These are phyloP conservation scores for Chaetodon trifasciatus DNA, from an alignment of 2,797 vertebrate genomes.

Conservation along the genomic window DNA sequence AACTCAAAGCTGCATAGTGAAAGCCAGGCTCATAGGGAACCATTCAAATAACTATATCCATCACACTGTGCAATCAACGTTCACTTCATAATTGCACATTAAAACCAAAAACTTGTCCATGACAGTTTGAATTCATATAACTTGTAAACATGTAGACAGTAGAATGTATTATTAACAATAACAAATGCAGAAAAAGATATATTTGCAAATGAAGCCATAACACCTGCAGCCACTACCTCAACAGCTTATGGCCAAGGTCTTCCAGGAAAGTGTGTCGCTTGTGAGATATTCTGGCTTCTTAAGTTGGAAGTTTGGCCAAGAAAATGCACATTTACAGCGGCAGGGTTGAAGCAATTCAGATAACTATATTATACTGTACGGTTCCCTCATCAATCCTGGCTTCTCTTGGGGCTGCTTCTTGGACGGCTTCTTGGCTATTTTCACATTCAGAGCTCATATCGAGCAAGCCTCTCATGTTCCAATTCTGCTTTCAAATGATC, in stretches of 20 bases:
- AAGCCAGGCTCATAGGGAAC: no score
- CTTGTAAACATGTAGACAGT: no score
- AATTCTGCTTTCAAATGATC: neutral
- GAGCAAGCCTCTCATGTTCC: neutral
- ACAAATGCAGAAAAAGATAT: no score
- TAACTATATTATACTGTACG: neutral
- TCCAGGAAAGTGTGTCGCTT: constrained; percentile 27
- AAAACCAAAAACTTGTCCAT: no score
- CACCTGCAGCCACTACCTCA: neutral
- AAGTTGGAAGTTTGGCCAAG: neutral
- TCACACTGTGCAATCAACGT: no score
- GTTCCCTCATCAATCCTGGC: neutral
- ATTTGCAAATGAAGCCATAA: no score
- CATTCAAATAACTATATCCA: no score
- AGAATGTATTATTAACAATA: no score
- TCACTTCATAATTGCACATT: no score
- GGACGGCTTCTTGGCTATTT: neutral
- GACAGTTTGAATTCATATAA: neutral
- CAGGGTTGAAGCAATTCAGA: neutral
- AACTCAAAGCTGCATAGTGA: no score
- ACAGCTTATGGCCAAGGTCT: constrained; percentile 2
- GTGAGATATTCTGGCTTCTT: constrained; percentile 16
- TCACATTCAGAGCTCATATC: neutral
- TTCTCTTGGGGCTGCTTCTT: neutral
- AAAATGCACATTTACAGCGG: neutral